Evolutionary conservation across 92 coral and sea anemone genomes (phyloP), one percentile per base, ranked within the genome.

Genomic region (Paragorgia papillata): DNA sequence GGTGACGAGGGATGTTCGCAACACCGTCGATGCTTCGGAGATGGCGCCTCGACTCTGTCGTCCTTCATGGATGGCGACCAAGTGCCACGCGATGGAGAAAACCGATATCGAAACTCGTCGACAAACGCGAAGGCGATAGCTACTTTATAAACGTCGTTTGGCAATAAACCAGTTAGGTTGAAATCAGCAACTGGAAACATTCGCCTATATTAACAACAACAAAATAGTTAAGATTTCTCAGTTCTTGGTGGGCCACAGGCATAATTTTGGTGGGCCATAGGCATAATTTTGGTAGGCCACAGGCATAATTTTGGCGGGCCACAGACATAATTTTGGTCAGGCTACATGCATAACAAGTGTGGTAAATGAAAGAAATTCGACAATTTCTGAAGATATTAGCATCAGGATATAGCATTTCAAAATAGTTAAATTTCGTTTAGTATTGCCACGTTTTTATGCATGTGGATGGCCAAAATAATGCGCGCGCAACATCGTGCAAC

Each of bases 131-230:
- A 71, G 59, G 86, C 88, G 10, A 93, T 87, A 51, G 86, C 89
- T 61, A 96, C 83, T 50, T 90, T 91, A 85, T 90, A 93, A 62
- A 84, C 82, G 55, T 88, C 87, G 63, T 86, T 83, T 0, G 90
- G 88, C 5, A 83, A 88, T 28, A 93, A 84, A 25, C 97, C 97
- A 1, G 87, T 69, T 22, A 90, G 57, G 44, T 73, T 79, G 78
- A 93, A 84, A 41, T 91, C 96, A 29, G 88, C 90, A 43, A 88
- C 61, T 21, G 97, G 97, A 48, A 93, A 93, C 97, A 93, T 90
- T 3, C 91, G 89, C 80, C 97, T 92, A 43, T 17, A 22, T 6
- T 3, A 6, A 51, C 12, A 69, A 80, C 22, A 57, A 57, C 1
- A 17, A 25, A 17, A 25, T 57, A 22, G 22, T 14, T 21, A 22